Evolutionary conservation across 2,113 vertebrate species (phyloP).

Genomic region (zebrafish (Danio rerio)): GRCz12tu NC_133180.1:29309001-29309500

Average conservation of each 20-base stretch:
- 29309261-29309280: not conserved
- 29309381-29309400: not conserved
- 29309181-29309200: not conserved
- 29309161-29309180: not conserved
- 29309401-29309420: not conserved
- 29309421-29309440: not conserved
- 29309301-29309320: not conserved
- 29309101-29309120: too few relatives aligned
- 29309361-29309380: not conserved
- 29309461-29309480: not conserved
- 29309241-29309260: not conserved
- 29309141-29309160: too few relatives aligned
- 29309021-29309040: too few relatives aligned
- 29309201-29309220: not conserved
- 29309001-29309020: too few relatives aligned
- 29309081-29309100: too few relatives aligned
- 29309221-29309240: not conserved
- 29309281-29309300: not conserved
- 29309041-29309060: too few relatives aligned
- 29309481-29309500: not conserved
- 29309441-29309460: not conserved
- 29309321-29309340: not conserved
- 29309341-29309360: not conserved
- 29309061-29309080: too few relatives aligned
- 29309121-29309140: too few relatives aligned